A percentile compares a stretch with the other conserved stretches of the same genome.
These are phyloP conservation scores for Heliangelus exortis DNA, from an alignment of 2,797 vertebrate species.

Conservation along the genomic window DNA sequence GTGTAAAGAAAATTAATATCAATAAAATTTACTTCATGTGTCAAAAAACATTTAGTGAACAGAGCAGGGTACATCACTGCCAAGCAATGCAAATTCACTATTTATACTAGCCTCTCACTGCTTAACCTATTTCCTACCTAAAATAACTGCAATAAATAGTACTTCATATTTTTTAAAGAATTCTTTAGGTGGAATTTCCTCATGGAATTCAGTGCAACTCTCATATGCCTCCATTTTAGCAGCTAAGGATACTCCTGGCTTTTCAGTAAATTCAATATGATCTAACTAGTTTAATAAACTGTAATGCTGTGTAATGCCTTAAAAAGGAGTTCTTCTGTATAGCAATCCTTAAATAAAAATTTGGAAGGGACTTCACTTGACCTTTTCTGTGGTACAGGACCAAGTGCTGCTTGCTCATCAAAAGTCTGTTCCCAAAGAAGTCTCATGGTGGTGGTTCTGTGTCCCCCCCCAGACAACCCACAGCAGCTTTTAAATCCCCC, in stretches of 20 bases:
- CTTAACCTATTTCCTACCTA: neutral
- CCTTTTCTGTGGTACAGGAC: neutral
- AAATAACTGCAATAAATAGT: neutral
- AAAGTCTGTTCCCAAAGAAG: neutral
- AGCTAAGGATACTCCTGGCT: fast-evolving
- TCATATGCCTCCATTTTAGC: neutral
- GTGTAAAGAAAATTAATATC: neutral
- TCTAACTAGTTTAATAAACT: neutral
- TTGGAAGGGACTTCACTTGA: neutral
- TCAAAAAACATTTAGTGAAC: neutral
- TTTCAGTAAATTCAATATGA: neutral
- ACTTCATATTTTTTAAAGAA: neutral
- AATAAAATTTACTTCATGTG: neutral
- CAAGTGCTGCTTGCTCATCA: no score
- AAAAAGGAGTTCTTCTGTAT: neutral
- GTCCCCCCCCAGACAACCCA: neutral
- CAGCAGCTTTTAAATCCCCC: neutral
- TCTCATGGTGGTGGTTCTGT: neutral
- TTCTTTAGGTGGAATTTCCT: neutral
- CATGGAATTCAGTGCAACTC: neutral
- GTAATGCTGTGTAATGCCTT: neutral
- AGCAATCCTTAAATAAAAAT: neutral
- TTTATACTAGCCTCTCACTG: neutral
- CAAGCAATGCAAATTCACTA: neutral
- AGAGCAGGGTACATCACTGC: neutral